Evolutionary conservation across 2,888 invertebrate genomes (phyloP), one percentile per base, ranked within the genome.

Genomic region (Euplagia quadripunctaria): DNA sequence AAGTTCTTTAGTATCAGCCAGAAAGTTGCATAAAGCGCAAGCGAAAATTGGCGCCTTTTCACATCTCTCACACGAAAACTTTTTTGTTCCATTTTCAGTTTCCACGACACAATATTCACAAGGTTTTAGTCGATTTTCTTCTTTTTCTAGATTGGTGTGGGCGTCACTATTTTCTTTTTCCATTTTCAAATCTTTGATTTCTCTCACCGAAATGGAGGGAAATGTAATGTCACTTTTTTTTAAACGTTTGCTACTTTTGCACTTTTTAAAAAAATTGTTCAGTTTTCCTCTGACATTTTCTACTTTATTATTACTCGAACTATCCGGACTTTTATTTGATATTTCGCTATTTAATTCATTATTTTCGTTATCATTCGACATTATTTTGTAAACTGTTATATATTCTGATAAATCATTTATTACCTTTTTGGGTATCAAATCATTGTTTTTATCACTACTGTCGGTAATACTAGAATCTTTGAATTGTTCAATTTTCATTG

Each of bases 301-400:
- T 16, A 78, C 7, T 73, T 80, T 82, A 43, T 43, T 41, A 55
- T 71, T 74, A n/a, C 42, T 75, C 1, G n/a, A n/a, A 63, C 52
- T 75, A 31, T 73, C 75, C 1, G 55, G 1, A 1, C 20, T 4
- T 63, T 77, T 76, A 14, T 5, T 4, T 31, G 63, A 58, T 41
- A 16, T 71, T 11, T 64, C 69, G 1, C 4, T 51, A 16, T 64
- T 74, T 1, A 31, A 6, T 2, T 52, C 72, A 46, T 69, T 71
- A 52, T 75, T 68, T 4, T 83, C 75, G 4, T 73, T 65, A 11
- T 72, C 73, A 9, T 71, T 78, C 0, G 79, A 71, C 17, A 86
- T 81, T 52, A 88, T 89, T 84, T 86, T 88, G 64, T 89, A 88
- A 0, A 89, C 86, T 9, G 86, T 87, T 64, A 88, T 85, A 31